Conservation (phyloP, 2,888 invertebrate genomes). For the Sipha maydis region DNA sequence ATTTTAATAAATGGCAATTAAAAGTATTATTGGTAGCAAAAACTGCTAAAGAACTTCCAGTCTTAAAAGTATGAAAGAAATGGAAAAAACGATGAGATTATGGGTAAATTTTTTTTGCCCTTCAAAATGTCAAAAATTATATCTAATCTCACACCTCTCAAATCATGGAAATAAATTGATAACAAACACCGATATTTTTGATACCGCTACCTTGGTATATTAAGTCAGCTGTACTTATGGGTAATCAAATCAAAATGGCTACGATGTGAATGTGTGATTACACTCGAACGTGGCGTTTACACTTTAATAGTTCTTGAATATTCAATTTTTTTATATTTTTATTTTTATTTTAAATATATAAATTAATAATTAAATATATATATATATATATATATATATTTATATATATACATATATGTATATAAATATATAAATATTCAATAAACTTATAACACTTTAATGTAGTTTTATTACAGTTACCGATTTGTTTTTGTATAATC, state of each 20-base stretch:
- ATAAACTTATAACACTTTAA: neutral
- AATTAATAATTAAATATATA: neutral
- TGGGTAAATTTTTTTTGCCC: conserved; percentile 28
- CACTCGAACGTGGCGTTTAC: conserved; percentile 61
- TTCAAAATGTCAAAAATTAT: conserved; percentile 59
- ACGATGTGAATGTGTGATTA: conserved; percentile 59
- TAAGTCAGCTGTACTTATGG: conserved; percentile 14
- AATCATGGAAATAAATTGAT: conserved; percentile 23
- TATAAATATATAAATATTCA: neutral
- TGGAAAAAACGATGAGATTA: neutral
- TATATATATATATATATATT: conserved; percentile 3
- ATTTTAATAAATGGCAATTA: conserved; percentile 55
- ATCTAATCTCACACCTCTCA: conserved; percentile 20
- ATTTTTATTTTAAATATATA: neutral
- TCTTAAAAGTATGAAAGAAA: neutral
- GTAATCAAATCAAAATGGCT: conserved; percentile 61
- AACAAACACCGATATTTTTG: neutral
- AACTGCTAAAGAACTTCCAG: neutral
- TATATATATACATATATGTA: no score
- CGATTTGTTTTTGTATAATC: conserved; percentile 19
- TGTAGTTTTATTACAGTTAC: neutral
- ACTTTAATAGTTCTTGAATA: neutral
- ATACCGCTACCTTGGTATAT: conserved; percentile 21
- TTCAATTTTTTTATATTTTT: conserved; percentile 7
- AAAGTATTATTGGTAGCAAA: neutral